Percentiles rank a stretch among this genome's conserved stretches.
Conservation (phyloP, 37 sponge, comb jelly and placozoan species). For the Halisarca cf. caerulea region DNA sequence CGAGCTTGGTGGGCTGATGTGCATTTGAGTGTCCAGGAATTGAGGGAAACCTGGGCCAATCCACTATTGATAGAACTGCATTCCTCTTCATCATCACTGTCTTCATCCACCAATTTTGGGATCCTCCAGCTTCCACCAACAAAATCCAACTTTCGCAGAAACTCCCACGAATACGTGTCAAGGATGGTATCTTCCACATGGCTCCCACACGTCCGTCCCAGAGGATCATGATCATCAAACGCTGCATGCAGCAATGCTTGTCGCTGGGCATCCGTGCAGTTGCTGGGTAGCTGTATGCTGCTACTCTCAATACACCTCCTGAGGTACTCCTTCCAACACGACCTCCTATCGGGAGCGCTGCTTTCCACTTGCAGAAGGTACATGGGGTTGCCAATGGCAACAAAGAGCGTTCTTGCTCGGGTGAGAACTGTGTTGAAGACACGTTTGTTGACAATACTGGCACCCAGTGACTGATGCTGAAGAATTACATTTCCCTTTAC, state of each 20-base stretch:
- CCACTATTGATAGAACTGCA: too few relatives aligned
- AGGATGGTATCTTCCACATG: constrained; percentile 9
- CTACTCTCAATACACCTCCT: constrained; percentile 56
- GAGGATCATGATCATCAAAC: constrained; percentile 7
- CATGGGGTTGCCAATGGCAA: constrained; percentile 73
- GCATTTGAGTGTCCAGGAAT: not conserved
- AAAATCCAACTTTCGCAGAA: not conserved
- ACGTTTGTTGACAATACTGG: constrained; percentile 29
- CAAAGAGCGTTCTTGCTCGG: constrained; percentile 63
- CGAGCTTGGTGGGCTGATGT: not conserved
- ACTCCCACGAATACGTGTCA: constrained; percentile 5
- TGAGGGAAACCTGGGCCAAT: too few relatives aligned
- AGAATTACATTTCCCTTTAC: not conserved
- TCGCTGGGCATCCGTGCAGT: not conserved
- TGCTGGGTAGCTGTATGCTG: constrained; percentile 31
- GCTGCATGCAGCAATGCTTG: not conserved
- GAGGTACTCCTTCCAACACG: constrained; percentile 74
- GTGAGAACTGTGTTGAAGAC: constrained; percentile 80
- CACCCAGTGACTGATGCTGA: not conserved
- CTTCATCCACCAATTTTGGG: not conserved
- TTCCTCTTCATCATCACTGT: not conserved
- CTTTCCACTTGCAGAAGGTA: constrained; percentile 30
- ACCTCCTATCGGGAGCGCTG: not conserved
- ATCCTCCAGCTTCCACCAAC: constrained; percentile 11
- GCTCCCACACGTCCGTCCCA: not conserved